Evolutionary conservation across 2,888 invertebrate species (phyloP), one percentile per base, ranked within the genome.

Genomic region (Xestia ashworthii): DNA sequence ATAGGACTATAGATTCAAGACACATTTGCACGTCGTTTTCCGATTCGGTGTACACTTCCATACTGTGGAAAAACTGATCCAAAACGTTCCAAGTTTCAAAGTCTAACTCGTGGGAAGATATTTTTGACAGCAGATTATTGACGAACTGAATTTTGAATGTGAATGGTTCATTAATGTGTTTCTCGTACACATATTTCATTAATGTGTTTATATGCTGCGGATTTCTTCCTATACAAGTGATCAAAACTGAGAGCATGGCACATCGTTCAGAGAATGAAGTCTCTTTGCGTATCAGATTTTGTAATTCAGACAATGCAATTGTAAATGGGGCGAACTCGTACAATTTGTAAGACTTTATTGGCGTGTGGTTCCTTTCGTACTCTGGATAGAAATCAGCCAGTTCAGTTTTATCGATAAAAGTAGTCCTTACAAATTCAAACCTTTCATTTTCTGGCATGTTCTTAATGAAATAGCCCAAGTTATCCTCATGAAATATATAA

Each of bases 31-130:
- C 91, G 41, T 67, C 32, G 25, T 67, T 67, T 32, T 91, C 90
- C 0, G 91, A 91, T 79, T 94, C 92, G n/a, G 87, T 90, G 71
- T 93, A 96, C 16, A 95, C 94, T 86, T 95, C 95, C 90, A 95
- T 90, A 80, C 94, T 95, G 65, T 91, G 89, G 76, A 95, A 95
- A 50, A 96, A 82, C 82, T 93, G 91, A 79, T 95, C 92, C 58
- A 96, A 84, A 71, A 92, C 82, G 44, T 82, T 87, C 96, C 96
- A 96, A 11, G 92, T 91, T 71, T 89, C 83, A 38, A 88, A 80
- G 69, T 93, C 90, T 65, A 93, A 92, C 69, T 83, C 83, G 55
- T 92, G 90, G 3, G 90, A 85, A 19, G 91, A 73, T 8, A 89
- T 90, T 80, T 91, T 85, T 3, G 88, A 87, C 11, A 95, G 60